A percentile compares a stretch with the other conserved stretches of the same genome.
Evolutionary conservation across 1,140 invertebrate species (phyloP).

Genomic region (Trichoplusia ni): DNA sequence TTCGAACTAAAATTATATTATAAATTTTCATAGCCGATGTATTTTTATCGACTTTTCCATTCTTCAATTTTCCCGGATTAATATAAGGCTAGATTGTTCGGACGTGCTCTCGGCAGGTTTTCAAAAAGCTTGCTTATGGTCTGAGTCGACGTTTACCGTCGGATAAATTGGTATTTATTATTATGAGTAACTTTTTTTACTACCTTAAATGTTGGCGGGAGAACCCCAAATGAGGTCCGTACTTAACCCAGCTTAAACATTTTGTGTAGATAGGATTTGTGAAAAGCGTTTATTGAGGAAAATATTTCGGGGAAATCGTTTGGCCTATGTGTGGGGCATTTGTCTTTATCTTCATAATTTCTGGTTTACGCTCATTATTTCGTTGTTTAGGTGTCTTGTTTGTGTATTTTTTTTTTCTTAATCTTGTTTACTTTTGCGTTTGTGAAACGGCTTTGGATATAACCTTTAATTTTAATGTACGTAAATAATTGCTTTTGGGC

Average conservation of each 20-base stretch:
- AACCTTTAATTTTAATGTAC: no score
- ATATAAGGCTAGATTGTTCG: constrained; percentile 27
- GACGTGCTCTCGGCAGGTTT: constrained; percentile 23
- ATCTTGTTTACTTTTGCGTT: no score
- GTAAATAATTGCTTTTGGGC: no score
- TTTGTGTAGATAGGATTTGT: constrained; percentile 28
- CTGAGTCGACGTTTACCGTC: constrained; percentile 31
- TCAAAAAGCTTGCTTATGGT: constrained; percentile 26
- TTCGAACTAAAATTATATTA: neutral
- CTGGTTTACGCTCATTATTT: neutral
- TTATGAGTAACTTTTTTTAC: constrained; percentile 40
- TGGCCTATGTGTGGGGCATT: neutral
- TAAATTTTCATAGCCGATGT: constrained; percentile 11
- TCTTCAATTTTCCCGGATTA: neutral
- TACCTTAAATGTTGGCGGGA: constrained; percentile 3
- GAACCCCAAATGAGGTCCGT: constrained; percentile 35
- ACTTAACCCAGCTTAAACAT: constrained; percentile 42
- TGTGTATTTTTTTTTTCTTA: no score
- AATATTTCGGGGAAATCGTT: neutral
- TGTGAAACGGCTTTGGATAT: no score
- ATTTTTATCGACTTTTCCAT: constrained; percentile 25
- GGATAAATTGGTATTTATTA: constrained; percentile 47
- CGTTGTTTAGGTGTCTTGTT: no score
- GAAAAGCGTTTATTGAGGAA: constrained; percentile 29
- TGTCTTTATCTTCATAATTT: no score